These are phyloP conservation scores for Urosaurus nigricauda DNA, from an alignment of 2,797 vertebrate species.

Conservation along the genomic window DNA sequence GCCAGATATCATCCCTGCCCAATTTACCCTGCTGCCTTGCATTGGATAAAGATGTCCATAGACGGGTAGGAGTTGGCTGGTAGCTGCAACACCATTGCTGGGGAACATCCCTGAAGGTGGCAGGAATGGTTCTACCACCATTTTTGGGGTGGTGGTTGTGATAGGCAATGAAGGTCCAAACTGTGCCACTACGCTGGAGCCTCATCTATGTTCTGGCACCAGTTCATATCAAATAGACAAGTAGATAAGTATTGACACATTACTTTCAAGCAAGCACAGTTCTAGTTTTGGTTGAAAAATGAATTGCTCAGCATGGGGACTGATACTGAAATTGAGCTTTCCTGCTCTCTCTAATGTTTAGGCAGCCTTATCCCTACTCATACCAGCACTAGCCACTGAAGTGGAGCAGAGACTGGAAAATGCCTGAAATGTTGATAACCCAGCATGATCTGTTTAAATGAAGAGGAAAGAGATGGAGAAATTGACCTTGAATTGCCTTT, in stretches of 20 bases:
- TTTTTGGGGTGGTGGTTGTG: neutral
- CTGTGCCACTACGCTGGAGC: neutral
- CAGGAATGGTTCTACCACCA: neutral
- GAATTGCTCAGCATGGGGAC: neutral
- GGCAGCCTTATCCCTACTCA: neutral
- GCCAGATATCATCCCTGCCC: neutral
- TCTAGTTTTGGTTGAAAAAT: neutral
- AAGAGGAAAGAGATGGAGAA: neutral
- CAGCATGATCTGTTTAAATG: no score
- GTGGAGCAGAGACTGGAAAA: neutral
- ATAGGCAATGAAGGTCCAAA: neutral
- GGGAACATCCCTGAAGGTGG: neutral
- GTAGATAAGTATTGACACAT: neutral
- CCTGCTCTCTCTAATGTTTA: neutral
- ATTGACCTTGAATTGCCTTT: neutral
- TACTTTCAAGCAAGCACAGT: neutral
- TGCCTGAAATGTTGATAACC: neutral
- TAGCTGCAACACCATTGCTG: neutral
- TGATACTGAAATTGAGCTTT: neutral
- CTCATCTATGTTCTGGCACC: neutral
- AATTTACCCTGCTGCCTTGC: neutral
- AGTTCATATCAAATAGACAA: neutral
- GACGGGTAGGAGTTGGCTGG: neutral
- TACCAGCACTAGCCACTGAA: neutral
- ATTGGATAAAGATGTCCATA: neutral